Conservation (phyloP, 2,797 vertebrate species). For the Gymnopithys bicolor region DNA sequence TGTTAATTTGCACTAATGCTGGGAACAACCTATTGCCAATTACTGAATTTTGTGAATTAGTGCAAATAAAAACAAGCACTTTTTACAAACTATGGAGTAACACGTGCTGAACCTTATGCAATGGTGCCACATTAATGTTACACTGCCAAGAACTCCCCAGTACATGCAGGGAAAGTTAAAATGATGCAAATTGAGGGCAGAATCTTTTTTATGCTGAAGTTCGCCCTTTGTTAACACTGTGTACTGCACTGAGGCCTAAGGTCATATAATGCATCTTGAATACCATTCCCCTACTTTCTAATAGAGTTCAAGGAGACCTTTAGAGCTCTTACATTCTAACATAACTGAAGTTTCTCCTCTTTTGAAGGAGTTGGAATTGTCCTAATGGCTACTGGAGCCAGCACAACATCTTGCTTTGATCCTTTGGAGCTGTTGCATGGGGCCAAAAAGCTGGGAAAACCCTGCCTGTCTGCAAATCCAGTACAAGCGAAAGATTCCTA, state of each 20-base stretch:
- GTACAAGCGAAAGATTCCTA: neutral
- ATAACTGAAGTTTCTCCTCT: neutral
- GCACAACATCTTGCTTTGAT: neutral
- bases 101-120: neutral
- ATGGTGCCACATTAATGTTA: neutral
- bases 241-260: neutral
- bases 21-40: slow-evolving; percentile 6
- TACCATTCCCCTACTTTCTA: neutral
- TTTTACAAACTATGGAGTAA: neutral
- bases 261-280: neutral
- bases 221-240: neutral
- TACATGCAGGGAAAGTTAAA: neutral
- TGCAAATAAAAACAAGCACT: slow-evolving; percentile 15
- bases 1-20: slow-evolving; percentile 26
- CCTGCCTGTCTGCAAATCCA: neutral
- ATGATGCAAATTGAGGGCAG: neutral
- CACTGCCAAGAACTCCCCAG: neutral
- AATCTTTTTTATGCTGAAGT: neutral
- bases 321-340: neutral
- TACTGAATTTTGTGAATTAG: slow-evolving; percentile 32
- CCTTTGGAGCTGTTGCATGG: neutral
- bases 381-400: neutral
- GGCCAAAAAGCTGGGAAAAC: neutral
- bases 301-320: neutral
- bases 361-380: neutral